Evolutionary conservation across 2,797 vertebrate genomes (phyloP), one percentile per base, ranked within the genome.

Genomic region (Delichon dasypus): DNA sequence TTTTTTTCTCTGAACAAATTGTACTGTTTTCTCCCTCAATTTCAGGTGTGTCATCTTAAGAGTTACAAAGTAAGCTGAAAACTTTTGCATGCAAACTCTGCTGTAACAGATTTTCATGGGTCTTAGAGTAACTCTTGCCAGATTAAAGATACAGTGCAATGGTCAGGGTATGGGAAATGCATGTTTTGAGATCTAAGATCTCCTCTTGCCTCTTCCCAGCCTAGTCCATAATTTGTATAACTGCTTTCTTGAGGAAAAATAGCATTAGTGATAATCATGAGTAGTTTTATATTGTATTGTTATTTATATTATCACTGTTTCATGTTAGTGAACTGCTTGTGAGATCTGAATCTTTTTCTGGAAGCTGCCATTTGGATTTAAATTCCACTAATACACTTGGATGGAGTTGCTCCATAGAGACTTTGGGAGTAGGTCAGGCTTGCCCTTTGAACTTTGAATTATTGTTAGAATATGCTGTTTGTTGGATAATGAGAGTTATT

Each of bases 401-500:
- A 15, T 23, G 14, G 32, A 40, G 44, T 42, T 50, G 22, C 10
- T 58, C 21, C 47, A 17, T 9, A 66, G 29, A 67, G 44, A 23
- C 8, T 51, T 62, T 27, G 44, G 60, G 36, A 87, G 30, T 9
- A 60, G 34, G 26, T 18, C 18, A 19, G 6, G 13, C 8, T 13
- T 72, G 48, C 50, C 38, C 32, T 82, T 67, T 73, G 68, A 84
- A 34, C 29, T 55, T n/a, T 11, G 27, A 67, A n/a, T 7, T 66
- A 1, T 29, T 70, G 55, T 51, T 53, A 54, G 34, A 77, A 65
- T 57, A 44, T n/a, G 13, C 2, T 23, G 34, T 53, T 27, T 96
- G 88, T 74, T 88, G 76, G 86, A 92, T 96, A 95, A 96, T 91
- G 75, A 75, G 71, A 82, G 61, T 23, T 93, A 65, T 93, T 97